A percentile compares a stretch with the other conserved stretches of the same genome.
Evolutionary conservation across 1,140 invertebrate genomes (phyloP).

Genomic region (Anastrepha ludens): DNA sequence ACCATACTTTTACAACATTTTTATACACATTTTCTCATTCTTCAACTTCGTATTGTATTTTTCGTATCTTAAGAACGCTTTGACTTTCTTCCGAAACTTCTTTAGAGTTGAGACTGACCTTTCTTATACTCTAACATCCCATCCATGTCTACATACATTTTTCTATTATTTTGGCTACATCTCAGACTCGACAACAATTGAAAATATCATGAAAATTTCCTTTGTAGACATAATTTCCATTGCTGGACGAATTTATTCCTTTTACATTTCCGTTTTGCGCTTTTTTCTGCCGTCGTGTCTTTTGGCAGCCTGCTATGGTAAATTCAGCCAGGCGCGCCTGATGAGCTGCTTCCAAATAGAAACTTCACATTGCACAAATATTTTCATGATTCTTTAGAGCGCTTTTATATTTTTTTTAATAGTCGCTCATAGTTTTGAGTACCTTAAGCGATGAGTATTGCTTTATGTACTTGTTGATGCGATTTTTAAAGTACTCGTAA

Average conservation of each 20-base stretch:
- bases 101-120: conserved; percentile 40
- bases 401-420: background rate
- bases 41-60: background rate
- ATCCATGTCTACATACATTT: background rate
- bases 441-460: background rate
- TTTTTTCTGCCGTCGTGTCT: conserved; percentile 12
- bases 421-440: background rate
- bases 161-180: background rate
- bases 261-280: conserved; percentile 6
- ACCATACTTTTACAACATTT: too few relatives aligned
- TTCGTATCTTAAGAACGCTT: background rate
- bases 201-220: conserved; percentile 40
- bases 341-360: background rate
- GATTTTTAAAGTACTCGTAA: background rate
- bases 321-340: background rate
- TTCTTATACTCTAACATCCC: background rate
- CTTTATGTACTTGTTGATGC: background rate
- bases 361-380: background rate
- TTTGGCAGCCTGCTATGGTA: conserved; percentile 8
- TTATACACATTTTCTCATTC: background rate
- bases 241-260: conserved; percentile 4
- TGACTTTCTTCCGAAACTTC: conserved; percentile 5
- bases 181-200: conserved; percentile 19
- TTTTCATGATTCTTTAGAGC: background rate
- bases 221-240: conserved; percentile 52